Percentiles rank a stretch among this genome's conserved stretches.
phyloP scores from a whole-genome alignment of 1,140 invertebrate species.

The Drosophila azteca region DNA sequence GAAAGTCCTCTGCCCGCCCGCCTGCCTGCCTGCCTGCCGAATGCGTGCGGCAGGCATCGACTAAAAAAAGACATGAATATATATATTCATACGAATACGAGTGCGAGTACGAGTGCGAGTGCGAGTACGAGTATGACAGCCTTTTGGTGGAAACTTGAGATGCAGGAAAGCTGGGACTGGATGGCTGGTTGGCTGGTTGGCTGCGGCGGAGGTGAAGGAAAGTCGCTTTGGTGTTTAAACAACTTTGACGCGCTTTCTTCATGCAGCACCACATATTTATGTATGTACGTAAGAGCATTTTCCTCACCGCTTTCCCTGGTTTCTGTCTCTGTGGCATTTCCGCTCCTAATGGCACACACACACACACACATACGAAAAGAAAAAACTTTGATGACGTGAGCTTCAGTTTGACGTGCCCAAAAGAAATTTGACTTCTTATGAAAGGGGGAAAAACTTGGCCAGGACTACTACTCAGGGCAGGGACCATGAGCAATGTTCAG shows the following conservation, averaged over 20 bases:
- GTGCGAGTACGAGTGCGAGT: slow-evolving; percentile 20
- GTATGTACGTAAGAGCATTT: slow-evolving; percentile 1
- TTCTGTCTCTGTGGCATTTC: slow-evolving; percentile 50
- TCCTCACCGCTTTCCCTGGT: not conserved
- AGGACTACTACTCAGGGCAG: slow-evolving; percentile 17
- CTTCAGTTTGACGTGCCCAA: slow-evolving; percentile 61
- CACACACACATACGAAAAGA: slow-evolving; percentile 37
- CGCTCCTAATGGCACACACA: slow-evolving; percentile 56
- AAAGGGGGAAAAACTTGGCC: slow-evolving; percentile 45
- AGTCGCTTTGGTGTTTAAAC: slow-evolving; percentile 64
- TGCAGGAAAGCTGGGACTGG: slow-evolving; percentile 9
- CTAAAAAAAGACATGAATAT: slow-evolving; percentile 2
- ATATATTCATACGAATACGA: slow-evolving; percentile 6
- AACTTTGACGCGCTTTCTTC: slow-evolving; percentile 70
- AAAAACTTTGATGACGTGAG: slow-evolving; percentile 60
- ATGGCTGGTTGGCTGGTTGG: no score
- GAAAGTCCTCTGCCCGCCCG: slow-evolving; percentile 61
- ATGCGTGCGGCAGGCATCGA: slow-evolving; percentile 23
- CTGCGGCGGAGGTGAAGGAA: not conserved
- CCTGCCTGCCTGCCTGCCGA: slow-evolving; percentile 35
- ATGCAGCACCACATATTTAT: slow-evolving; percentile 15
- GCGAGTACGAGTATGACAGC: slow-evolving; percentile 20
- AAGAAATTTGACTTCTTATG: slow-evolving; percentile 68
- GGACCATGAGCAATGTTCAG: slow-evolving; percentile 35
- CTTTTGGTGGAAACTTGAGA: slow-evolving; percentile 23